Percentiles rank a stretch among this genome's conserved stretches.
These are phyloP conservation scores for Clusia tigrina DNA, from an alignment of 2,888 invertebrate genomes.

Conservation along the genomic window DNA sequence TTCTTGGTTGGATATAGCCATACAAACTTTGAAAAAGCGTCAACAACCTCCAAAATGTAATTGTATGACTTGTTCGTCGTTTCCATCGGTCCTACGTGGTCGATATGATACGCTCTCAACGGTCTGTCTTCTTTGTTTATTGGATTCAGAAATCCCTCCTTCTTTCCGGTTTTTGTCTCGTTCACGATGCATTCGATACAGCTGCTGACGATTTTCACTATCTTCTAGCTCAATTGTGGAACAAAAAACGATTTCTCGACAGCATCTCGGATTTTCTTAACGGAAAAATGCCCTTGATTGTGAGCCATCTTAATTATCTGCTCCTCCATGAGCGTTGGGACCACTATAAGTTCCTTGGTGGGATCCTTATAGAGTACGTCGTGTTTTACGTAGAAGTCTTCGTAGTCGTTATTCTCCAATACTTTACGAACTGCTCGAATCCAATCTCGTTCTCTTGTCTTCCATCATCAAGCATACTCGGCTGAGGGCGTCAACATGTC, in stretches of 20 bases:
- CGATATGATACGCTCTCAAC: not conserved
- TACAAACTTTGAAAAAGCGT: constrained; percentile 16
- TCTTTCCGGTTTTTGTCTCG: not conserved
- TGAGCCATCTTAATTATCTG: not conserved
- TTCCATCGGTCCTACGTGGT: not conserved
- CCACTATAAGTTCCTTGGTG: not conserved
- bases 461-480: too few relatives aligned
- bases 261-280: not conserved
- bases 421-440: not conserved
- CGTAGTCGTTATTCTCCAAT: not conserved
- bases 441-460: not conserved
- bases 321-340: not conserved
- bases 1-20: constrained; percentile 3
- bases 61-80: not conserved
- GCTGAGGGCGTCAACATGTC: too few relatives aligned
- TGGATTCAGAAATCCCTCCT: not conserved
- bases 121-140: not conserved
- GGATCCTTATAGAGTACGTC: not conserved
- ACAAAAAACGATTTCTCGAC: not conserved
- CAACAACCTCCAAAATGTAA: constrained; percentile 8
- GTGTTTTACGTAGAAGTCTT: not conserved
- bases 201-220: not conserved
- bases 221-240: not conserved
- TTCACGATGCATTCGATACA: not conserved
- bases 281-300: not conserved